Conservation (phyloP, 64 coral and sea anemone species). For the Cladopsammia gracilis region DNA sequence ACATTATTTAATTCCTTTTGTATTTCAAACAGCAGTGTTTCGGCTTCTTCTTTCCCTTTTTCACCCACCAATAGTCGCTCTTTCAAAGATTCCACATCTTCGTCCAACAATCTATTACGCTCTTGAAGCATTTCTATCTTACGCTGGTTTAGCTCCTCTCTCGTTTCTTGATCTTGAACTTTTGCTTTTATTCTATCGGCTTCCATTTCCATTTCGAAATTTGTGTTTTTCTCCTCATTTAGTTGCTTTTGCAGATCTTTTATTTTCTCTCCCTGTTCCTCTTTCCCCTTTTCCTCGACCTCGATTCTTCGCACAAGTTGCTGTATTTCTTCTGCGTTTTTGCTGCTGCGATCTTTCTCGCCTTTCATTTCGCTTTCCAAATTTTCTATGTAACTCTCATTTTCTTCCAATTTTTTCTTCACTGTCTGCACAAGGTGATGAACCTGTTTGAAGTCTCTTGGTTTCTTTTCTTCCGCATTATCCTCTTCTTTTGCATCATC, state of each 20-base stretch:
- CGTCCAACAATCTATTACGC: slow-evolving; percentile 18
- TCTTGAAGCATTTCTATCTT: slow-evolving; percentile 51
- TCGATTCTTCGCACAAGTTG: slow-evolving; percentile 25
- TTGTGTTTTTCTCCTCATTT: not conserved
- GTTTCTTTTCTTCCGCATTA: not conserved
- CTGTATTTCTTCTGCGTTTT: slow-evolving; percentile 58
- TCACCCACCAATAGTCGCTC: not conserved
- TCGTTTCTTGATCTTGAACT: not conserved
- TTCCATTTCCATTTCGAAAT: slow-evolving; percentile 27
- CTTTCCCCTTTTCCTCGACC: not conserved
- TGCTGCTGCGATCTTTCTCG: slow-evolving; percentile 14
- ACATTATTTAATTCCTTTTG: slow-evolving; percentile 13
- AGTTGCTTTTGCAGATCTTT: not conserved
- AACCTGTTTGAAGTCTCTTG: not conserved
- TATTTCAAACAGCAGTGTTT: slow-evolving; percentile 20
- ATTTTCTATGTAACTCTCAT: slow-evolving; percentile 17
- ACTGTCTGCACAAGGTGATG: slow-evolving; percentile 10
- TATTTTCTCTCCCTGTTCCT: slow-evolving; percentile 34
- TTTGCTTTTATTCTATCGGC: not conserved
- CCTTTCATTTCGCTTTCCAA: slow-evolving; percentile 61
- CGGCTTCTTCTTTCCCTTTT: slow-evolving; percentile 23
- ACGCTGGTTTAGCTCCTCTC: not conserved
- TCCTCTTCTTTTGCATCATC: slow-evolving; percentile 10
- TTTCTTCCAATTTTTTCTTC: slow-evolving; percentile 45
- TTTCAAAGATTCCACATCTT: slow-evolving; percentile 16